Evolutionary conservation across 2,113 vertebrate species (phyloP).

Genomic region (Verasper variegatus): DNA sequence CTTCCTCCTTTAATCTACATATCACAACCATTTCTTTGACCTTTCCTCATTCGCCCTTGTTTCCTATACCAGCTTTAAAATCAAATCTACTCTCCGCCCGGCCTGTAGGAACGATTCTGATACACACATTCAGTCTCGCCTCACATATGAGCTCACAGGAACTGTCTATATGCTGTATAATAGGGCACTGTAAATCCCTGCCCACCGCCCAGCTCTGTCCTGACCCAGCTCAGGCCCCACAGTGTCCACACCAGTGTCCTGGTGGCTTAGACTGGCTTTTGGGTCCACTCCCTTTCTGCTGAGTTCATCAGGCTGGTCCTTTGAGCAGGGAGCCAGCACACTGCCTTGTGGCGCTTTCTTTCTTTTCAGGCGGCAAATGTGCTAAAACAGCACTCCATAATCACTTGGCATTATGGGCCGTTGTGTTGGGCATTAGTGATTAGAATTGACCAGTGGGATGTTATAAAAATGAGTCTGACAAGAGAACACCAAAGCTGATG

Average conservation of each 20-base stretch:
- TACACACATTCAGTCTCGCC: conserved; percentile 35
- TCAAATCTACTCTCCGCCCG: conserved; percentile 2
- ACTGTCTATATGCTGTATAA: conserved; percentile 55
- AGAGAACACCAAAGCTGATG: conserved; percentile 83
- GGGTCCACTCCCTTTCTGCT: conserved; percentile 81
- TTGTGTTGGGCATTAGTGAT: conserved; percentile 87
- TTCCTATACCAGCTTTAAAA: conserved; percentile 1
- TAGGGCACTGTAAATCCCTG: conserved; percentile 58
- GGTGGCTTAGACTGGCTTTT: conserved; percentile 80
- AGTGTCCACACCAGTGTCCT: conserved; percentile 46
- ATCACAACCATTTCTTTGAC: background rate
- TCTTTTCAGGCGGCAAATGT: conserved; percentile 81
- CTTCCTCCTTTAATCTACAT: too few species aligned
- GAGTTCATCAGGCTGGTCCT: conserved; percentile 83
- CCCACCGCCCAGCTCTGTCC: conserved; percentile 34
- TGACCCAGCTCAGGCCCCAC: conserved; percentile 64
- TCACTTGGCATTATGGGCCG: conserved; percentile 84
- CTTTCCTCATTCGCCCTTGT: background rate
- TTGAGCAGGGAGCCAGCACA: conserved; percentile 69
- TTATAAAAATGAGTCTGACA: conserved; percentile 84
- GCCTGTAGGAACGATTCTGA: conserved; percentile 20
- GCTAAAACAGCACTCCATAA: conserved; percentile 86
- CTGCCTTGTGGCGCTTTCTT: conserved; percentile 74
- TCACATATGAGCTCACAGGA: conserved; percentile 65
- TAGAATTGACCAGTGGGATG: conserved; percentile 81